Conservation (phyloP, 2,797 vertebrate genomes). For the Phalloptychus januarius region DNA sequence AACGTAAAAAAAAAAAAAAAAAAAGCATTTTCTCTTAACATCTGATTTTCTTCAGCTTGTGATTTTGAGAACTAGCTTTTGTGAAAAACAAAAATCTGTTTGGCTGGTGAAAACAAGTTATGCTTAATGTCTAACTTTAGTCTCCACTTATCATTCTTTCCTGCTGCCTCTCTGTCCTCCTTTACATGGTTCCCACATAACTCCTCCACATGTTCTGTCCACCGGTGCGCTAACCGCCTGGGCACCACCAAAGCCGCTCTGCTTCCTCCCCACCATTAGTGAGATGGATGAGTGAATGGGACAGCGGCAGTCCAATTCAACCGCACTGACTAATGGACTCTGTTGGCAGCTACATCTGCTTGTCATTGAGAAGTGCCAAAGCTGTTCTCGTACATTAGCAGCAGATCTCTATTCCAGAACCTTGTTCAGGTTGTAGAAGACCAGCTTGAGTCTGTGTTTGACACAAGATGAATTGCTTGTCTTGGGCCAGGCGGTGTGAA, state of each 20-base stretch:
- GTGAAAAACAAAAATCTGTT: not conserved
- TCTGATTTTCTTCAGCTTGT: slow-evolving; percentile 17
- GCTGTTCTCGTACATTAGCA: slow-evolving; percentile 68
- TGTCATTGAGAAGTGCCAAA: slow-evolving; percentile 60
- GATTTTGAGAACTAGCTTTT: not conserved
- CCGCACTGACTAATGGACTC: slow-evolving; percentile 71
- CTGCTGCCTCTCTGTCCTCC: slow-evolving; percentile 20
- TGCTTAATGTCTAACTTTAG: slow-evolving; percentile 27
- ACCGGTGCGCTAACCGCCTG: slow-evolving; percentile 4
- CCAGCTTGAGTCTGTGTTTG: slow-evolving; percentile 49
- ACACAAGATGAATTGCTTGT: slow-evolving; percentile 58
- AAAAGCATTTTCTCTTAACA: slow-evolving; percentile 2
- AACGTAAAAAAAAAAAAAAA: not conserved
- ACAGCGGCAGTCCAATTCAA: slow-evolving; percentile 56
- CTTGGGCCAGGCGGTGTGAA: slow-evolving; percentile 55
- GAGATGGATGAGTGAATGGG: slow-evolving; percentile 56
- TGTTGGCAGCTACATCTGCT: slow-evolving; percentile 75
- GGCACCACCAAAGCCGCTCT: slow-evolving; percentile 32
- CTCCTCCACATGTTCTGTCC: slow-evolving; percentile 36
- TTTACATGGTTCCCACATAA: slow-evolving; percentile 18
- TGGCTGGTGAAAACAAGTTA: slow-evolving; percentile 7
- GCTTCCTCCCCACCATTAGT: slow-evolving; percentile 43
- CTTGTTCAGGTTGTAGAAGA: slow-evolving; percentile 61
- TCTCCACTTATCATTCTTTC: slow-evolving; percentile 3
- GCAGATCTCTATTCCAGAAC: slow-evolving; percentile 69